Evolutionary conservation across 2,888 invertebrate species (phyloP).

Genomic region (Agrypnus murinus): DNA sequence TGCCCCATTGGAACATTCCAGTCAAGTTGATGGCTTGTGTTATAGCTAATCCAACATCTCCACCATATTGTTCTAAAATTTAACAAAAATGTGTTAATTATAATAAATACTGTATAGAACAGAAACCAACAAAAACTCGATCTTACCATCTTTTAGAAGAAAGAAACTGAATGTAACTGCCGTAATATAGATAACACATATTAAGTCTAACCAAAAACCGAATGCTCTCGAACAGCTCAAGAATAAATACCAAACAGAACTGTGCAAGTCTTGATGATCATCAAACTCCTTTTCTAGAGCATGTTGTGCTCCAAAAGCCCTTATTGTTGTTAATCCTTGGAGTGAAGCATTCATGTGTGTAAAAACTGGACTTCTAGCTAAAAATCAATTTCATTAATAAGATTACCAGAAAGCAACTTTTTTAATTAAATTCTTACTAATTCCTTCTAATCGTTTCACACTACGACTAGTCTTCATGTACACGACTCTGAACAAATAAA

Average conservation of each 20-base stretch:
- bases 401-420: no score
- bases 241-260: conserved; percentile 83
- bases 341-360: conserved; percentile 81
- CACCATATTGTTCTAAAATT: conserved; percentile 61
- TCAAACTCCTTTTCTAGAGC: conserved; percentile 77
- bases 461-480: conserved; percentile 85
- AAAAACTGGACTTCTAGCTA: conserved; percentile 85
- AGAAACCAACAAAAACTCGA: no score
- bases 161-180: conserved; percentile 79
- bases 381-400: conserved; percentile 61
- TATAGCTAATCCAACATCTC: conserved; percentile 67
- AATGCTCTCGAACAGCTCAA: conserved; percentile 77
- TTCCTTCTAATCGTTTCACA: conserved; percentile 81
- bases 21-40: conserved; percentile 66
- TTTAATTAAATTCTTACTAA: conserved; percentile 73
- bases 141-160: conserved; percentile 67
- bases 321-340: conserved; percentile 82
- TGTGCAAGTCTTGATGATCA: conserved; percentile 76
- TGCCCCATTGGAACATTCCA: conserved; percentile 88
- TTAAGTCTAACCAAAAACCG: conserved; percentile 82
- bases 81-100: background rate
- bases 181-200: conserved; percentile 80
- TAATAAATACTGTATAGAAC: no score
- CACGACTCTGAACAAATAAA: conserved; percentile 79
- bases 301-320: conserved; percentile 78